Percentiles rank a stretch among this genome's conserved stretches.
phyloP scores from a whole-genome alignment of 2,797 vertebrate genomes.

The Telmatherina bonti region DNA sequence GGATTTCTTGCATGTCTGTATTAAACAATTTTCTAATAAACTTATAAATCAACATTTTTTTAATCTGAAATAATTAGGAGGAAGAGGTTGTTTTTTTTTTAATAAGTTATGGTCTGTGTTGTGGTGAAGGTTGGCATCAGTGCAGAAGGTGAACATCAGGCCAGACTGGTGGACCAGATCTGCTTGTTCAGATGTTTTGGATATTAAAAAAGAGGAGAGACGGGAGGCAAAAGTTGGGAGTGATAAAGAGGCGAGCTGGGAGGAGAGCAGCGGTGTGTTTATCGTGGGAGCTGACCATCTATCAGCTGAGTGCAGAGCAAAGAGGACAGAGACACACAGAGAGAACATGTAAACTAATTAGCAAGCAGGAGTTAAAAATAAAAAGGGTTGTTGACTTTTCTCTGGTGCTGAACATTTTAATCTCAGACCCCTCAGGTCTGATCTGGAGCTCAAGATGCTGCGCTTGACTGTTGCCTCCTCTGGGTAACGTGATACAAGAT shows the following conservation, averaged over 20 bases:
- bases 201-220: slow-evolving; percentile 12
- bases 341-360: slow-evolving; percentile 71
- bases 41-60: too few relatives aligned
- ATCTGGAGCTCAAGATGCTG: slow-evolving; percentile 22
- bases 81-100: too few relatives aligned
- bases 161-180: slow-evolving; percentile 25
- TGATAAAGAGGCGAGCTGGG: slow-evolving; percentile 52
- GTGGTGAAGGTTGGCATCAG: slow-evolving; percentile 21
- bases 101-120: neutral
- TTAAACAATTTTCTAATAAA: too few relatives aligned
- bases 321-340: slow-evolving; percentile 28
- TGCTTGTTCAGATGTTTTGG: neutral
- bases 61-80: too few relatives aligned
- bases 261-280: slow-evolving; percentile 57
- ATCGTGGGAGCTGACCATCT: slow-evolving; percentile 55
- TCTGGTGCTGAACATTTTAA: slow-evolving; percentile 32
- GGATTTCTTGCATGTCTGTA: too few relatives aligned
- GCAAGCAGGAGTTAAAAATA: slow-evolving; percentile 56
- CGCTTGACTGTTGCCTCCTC: slow-evolving; percentile 28
- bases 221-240: slow-evolving; percentile 12
- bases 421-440: slow-evolving; percentile 25
- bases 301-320: slow-evolving; percentile 57
- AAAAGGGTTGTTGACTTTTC: slow-evolving; percentile 66
- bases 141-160: slow-evolving; percentile 35
- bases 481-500: slow-evolving; percentile 14